phyloP scores from a whole-genome alignment of 2,888 invertebrate genomes.

The Uloborus plumipes region DNA sequence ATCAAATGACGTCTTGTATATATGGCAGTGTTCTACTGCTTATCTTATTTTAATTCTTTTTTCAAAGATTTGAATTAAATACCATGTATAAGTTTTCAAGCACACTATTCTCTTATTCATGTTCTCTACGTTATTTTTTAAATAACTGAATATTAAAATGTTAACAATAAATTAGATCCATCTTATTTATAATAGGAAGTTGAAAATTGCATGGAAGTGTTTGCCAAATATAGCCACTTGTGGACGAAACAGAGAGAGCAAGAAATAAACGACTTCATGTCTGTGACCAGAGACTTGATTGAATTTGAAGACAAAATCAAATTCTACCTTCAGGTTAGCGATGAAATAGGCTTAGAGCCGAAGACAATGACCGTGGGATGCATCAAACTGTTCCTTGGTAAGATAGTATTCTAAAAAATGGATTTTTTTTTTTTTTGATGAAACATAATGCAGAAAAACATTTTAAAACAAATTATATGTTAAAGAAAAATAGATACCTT shows the following conservation, averaged over 20 bases:
- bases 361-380: slow-evolving; percentile 68
- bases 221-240: slow-evolving; percentile 83
- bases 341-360: slow-evolving; percentile 70
- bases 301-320: slow-evolving; percentile 73
- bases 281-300: slow-evolving; percentile 71
- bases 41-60: no score
- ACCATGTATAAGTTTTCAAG: no score
- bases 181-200: slow-evolving; percentile 78
- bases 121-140: no score
- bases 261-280: slow-evolving; percentile 72
- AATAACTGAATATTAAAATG: no score
- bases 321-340: slow-evolving; percentile 72
- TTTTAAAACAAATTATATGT: no score
- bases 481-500: no score
- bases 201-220: slow-evolving; percentile 83
- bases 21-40: no score
- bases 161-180: neutral
- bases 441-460: no score
- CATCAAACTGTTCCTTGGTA: slow-evolving; percentile 66
- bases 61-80: no score
- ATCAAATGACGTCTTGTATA: no score
- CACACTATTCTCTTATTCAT: no score
- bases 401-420: neutral
- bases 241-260: slow-evolving; percentile 72
- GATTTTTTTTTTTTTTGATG: no score